These are phyloP conservation scores for Stegophylla sp. DNA, from an alignment of 2,888 invertebrate genomes.

Conservation along the genomic window DNA sequence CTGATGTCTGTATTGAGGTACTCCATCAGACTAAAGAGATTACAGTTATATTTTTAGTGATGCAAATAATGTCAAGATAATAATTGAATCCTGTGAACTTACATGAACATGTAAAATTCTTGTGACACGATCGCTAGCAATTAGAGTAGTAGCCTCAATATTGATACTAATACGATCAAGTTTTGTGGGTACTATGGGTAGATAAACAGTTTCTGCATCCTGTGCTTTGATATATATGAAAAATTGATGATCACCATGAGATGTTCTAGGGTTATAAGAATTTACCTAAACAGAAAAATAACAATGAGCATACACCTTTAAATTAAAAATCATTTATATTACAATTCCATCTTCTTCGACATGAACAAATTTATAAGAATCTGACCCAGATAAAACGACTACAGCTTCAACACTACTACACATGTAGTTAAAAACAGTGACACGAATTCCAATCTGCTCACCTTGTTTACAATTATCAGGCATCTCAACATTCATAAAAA, in stretches of 20 bases:
- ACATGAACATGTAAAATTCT: conserved; percentile 76
- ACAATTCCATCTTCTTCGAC: conserved; percentile 88
- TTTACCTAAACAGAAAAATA: conserved; percentile 66
- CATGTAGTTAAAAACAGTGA: conserved; percentile 94
- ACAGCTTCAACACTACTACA: conserved; percentile 82
- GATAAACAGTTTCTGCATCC: conserved; percentile 81
- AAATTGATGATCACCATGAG: conserved; percentile 93
- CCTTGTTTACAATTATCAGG: conserved; percentile 83
- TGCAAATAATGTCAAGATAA: conserved; percentile 13
- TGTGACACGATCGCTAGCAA: conserved; percentile 76
- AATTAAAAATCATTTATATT: conserved; percentile 59
- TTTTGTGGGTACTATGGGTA: conserved; percentile 86
- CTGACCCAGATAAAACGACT: conserved; percentile 83
- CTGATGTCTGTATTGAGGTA: conserved; percentile 91
- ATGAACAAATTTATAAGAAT: conserved; percentile 88
- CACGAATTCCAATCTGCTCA: conserved; percentile 90
- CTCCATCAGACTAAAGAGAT: conserved; percentile 77
- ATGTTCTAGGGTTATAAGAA: conserved; percentile 88
- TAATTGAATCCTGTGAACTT: conserved; percentile 61
- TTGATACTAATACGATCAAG: conserved; percentile 79
- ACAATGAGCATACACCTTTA: not conserved
- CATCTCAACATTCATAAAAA: conserved; percentile 94
- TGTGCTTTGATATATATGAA: conserved; percentile 84
- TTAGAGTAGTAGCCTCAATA: conserved; percentile 77
- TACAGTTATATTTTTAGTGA: conserved; percentile 30